Percentiles rank a stretch among this genome's conserved stretches.
Conservation (phyloP, 2,113 vertebrate genomes). For the human region GRCh38 chr14:78247001-78247500, state of each 20-base stretch:
- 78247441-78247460: neutral
- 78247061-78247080: neutral
- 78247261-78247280: neutral
- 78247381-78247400: neutral
- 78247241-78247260: neutral
- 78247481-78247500: neutral
- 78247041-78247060: neutral
- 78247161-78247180: neutral
- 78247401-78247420: neutral
- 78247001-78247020: neutral
- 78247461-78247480: neutral
- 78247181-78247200: neutral
- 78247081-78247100: neutral
- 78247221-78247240: neutral
- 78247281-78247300: neutral
- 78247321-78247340: neutral
- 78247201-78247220: neutral
- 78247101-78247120: neutral
- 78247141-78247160: neutral
- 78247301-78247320: neutral
- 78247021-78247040: neutral
- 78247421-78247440: neutral
- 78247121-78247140: neutral
- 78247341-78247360: neutral
- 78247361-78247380: neutral